Evolutionary conservation across 2,888 invertebrate species (phyloP), one percentile per base, ranked within the genome.

Genomic region (Diplolepis rosae): DNA sequence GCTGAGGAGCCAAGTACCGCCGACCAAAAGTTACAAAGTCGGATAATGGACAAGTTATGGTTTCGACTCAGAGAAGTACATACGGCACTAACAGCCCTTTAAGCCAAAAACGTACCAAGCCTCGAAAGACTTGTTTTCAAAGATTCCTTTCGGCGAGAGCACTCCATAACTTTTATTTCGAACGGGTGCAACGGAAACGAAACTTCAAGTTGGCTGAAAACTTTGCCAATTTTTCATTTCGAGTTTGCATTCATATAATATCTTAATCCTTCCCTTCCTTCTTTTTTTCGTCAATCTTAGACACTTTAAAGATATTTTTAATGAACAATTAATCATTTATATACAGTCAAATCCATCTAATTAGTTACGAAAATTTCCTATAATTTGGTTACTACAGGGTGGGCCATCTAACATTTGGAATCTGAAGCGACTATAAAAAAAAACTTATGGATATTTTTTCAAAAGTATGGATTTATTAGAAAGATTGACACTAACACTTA

Each of bases 41-140:
- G 84, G 84, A 84, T 87, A 87, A 87, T 87, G 85, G 83, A 77
- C 76, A 86, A 85, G 86, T 87, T 87, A 86, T 87, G 82, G 79
- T 79, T 80, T 77, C 68, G 75, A 79, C 79, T 81, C 73, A 70
- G 68, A 70, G 72, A 74, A 75, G 72, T 70, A 67, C 75, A 79
- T 80, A 80, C 75, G 79, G 82, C 82, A 80, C 77, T 84, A 86
- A 86, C 84, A 84, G 82, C 81, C 80, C 82, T 82, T 83, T 81
- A 82, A 84, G 32, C 15, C 15, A 54, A 32, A n/a, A 45, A 45
- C 4, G 18, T 5, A 45, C 15, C 39, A 39, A 13, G 39, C 39
- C 7, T 39, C 39, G 39, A 13, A 39, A 52, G 52, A 52, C 52
- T n/a, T 52, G 28, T 52, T 52, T 52, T 52, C 52, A 52, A 52